phyloP scores from a whole-genome alignment of 2,113 vertebrate species.

The Porphyrio hochstetteri region DNA sequence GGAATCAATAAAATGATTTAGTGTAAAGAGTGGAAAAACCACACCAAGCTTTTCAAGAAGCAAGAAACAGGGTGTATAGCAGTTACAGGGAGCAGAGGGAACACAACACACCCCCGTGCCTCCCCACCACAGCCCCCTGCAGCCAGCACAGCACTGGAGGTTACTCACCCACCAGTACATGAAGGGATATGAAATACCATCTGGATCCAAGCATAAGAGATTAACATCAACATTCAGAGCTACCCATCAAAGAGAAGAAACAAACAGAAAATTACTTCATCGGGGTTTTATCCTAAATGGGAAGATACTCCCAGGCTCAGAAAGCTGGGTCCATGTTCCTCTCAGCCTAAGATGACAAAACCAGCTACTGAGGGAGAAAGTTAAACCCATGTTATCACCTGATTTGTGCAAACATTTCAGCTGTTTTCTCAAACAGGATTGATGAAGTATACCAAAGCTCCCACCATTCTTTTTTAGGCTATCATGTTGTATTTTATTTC shows the following conservation, averaged over 20 bases:
- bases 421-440: neutral
- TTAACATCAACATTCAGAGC: neutral
- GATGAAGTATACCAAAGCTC: neutral
- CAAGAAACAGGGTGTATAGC: neutral
- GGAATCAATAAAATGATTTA: neutral
- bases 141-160: rapidly evolving
- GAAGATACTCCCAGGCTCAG: neutral
- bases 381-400: neutral
- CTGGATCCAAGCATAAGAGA: neutral
- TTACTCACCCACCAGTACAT: neutral
- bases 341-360: neutral
- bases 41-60: neutral
- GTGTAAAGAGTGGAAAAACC: neutral
- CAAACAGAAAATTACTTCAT: neutral
- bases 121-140: neutral
- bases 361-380: neutral
- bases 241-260: neutral
- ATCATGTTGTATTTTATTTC: neutral
- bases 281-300: neutral
- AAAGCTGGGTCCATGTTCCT: rapidly evolving
- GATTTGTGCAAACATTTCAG: neutral
- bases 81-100: too few relatives aligned
- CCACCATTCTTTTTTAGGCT: neutral
- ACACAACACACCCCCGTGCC: rapidly evolving
- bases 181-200: neutral